These are phyloP conservation scores for Digitonthophagus gazella DNA, from an alignment of 2,888 invertebrate species.

Conservation along the genomic window DNA sequence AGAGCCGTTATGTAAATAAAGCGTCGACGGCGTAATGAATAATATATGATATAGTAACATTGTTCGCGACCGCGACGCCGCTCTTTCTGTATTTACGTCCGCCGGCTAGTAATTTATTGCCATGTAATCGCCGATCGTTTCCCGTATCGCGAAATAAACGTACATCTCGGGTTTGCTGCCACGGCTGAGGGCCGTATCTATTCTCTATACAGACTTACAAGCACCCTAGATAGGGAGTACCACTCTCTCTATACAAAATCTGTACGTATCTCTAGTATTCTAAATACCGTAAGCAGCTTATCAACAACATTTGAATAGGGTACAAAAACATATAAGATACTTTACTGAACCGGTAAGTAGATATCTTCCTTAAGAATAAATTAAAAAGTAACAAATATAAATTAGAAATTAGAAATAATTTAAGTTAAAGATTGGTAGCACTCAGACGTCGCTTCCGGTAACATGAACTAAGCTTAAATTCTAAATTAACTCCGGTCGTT, in stretches of 20 bases:
- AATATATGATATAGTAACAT: constrained; percentile 15
- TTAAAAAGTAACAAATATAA: too few species aligned
- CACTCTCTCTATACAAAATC: too few species aligned
- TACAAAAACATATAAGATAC: too few species aligned
- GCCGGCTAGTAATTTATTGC: constrained; percentile 5
- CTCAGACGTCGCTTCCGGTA: too few species aligned
- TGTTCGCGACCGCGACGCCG: constrained; percentile 9
- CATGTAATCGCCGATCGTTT: constrained; percentile 16
- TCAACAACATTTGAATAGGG: too few species aligned
- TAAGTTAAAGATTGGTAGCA: too few species aligned
- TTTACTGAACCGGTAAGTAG: too few species aligned
- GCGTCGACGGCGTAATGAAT: constrained; percentile 5
- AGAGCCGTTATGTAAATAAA: constrained; percentile 6
- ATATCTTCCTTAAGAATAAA: too few species aligned
- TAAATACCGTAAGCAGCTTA: background rate
- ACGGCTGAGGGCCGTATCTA: background rate
- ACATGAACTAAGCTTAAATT: background rate
- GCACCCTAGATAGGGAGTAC: background rate
- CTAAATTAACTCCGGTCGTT: background rate
- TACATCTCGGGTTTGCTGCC: constrained; percentile 1
- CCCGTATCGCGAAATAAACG: constrained; percentile 16
- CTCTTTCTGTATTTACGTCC: constrained; percentile 9
- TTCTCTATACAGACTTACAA: background rate
- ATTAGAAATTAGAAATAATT: too few species aligned
- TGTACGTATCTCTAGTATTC: too few species aligned